phyloP scores from a whole-genome alignment of 2,888 invertebrate genomes.

The Dolomedes plantarius region DNA sequence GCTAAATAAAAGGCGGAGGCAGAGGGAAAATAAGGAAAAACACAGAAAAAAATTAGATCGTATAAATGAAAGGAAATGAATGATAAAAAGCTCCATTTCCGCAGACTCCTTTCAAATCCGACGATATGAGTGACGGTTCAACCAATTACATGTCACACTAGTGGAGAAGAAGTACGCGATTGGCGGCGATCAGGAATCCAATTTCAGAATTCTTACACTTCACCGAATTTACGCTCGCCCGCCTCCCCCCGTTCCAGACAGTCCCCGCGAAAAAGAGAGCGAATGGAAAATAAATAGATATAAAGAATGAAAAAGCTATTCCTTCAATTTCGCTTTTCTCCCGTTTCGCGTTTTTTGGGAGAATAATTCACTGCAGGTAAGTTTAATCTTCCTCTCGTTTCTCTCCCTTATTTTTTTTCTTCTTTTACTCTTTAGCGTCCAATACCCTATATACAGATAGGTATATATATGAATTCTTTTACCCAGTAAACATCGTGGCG shows the following conservation, averaged over 20 bases:
- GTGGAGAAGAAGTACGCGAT: conserved; percentile 61
- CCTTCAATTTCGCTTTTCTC: conserved; percentile 45
- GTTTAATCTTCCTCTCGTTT: conserved; percentile 6
- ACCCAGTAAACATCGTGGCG: conserved; percentile 46
- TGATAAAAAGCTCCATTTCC: conserved; percentile 66
- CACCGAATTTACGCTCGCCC: conserved; percentile 52
- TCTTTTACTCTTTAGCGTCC: conserved; percentile 38
- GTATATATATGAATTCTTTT: conserved; percentile 50
- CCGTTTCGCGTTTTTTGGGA: neutral
- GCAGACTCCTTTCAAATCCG: conserved; percentile 55
- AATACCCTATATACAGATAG: conserved; percentile 21
- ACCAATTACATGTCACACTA: conserved; percentile 69
- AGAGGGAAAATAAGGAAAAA: too few relatives aligned
- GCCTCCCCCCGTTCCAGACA: neutral
- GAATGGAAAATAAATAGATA: conserved; percentile 33
- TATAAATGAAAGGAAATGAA: conserved; percentile 67
- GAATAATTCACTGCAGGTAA: conserved; percentile 2
- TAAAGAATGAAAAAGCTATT: conserved; percentile 57
- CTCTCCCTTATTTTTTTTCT: neutral
- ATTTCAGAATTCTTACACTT: conserved; percentile 67
- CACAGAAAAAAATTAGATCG: conserved; percentile 24
- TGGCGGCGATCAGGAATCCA: conserved; percentile 68
- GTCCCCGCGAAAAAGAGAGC: conserved; percentile 19
- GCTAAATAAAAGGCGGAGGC: too few relatives aligned
- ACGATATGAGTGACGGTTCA: conserved; percentile 62